These are phyloP conservation scores for Tokudaia tokunoshimensis DNA, from an alignment of 2,797 vertebrate genomes.

Conservation along the genomic window DNA sequence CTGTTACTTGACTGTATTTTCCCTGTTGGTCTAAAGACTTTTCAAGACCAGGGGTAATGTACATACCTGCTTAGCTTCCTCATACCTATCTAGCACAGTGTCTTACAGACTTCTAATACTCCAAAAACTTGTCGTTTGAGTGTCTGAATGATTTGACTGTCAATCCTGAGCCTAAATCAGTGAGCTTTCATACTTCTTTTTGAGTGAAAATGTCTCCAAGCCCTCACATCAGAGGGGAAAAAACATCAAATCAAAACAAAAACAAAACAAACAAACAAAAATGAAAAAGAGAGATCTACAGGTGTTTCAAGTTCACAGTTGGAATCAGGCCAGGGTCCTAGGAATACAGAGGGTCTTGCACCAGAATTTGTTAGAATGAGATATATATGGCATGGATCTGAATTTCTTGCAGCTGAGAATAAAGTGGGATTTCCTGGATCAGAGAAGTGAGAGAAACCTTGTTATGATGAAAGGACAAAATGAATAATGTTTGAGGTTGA, in stretches of 20 bases:
- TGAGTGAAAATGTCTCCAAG: constrained; percentile 5
- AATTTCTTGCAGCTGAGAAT: constrained; percentile 73
- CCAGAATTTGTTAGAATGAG: constrained; percentile 53
- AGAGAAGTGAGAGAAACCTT: not conserved
- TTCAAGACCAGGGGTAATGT: constrained; percentile 34
- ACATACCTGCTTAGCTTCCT: constrained; percentile 26
- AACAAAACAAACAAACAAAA: too few relatives aligned
- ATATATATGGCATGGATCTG: not conserved
- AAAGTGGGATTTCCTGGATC: constrained; percentile 38
- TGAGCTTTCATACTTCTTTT: constrained; percentile 26
- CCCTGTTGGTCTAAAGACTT: not conserved
- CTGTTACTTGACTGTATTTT: not conserved
- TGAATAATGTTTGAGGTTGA: constrained; percentile 29
- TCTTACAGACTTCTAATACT: not conserved
- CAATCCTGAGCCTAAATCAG: not conserved
- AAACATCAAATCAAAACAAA: not conserved
- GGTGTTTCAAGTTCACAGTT: constrained; percentile 48
- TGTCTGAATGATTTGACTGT: not conserved
- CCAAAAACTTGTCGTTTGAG: not conserved
- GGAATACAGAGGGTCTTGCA: constrained; percentile 56
- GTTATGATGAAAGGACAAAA: constrained; percentile 34
- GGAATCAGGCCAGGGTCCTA: constrained; percentile 37
- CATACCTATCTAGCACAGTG: not conserved
- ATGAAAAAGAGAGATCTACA: not conserved
- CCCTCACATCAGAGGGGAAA: not conserved